Conservation (phyloP, 1,140 invertebrate species). For the Platyura marginata region DNA sequence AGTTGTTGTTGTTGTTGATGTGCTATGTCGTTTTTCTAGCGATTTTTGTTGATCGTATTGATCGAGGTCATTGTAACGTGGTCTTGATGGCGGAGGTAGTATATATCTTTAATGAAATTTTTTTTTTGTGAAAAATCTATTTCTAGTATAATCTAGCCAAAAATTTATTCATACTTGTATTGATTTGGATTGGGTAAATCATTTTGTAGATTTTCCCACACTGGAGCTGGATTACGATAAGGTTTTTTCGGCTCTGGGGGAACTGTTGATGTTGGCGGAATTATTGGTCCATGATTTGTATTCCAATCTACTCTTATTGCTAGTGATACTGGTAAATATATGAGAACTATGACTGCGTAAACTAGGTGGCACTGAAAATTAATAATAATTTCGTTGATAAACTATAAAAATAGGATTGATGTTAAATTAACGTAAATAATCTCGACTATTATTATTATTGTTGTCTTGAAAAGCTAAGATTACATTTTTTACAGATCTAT, state of each 20-base stretch:
- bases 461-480: no score
- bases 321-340: constrained; percentile 3
- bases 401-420: no score
- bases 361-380: constrained; percentile 20
- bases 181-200: constrained; percentile 35
- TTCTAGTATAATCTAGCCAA: no score
- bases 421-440: no score
- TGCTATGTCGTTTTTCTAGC: constrained; percentile 4
- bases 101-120: constrained; percentile 17
- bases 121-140: no score
- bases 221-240: constrained; percentile 30
- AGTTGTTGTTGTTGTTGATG: constrained; percentile 13
- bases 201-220: constrained; percentile 33
- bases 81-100: constrained; percentile 20
- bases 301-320: constrained; percentile 25
- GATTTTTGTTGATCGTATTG: neutral
- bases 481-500: no score
- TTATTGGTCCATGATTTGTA: constrained; percentile 34
- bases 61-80: constrained; percentile 6
- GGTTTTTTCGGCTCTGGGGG: constrained; percentile 27
- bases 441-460: no score
- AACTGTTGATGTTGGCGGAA: constrained; percentile 28
- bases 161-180: constrained; percentile 31
- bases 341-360: constrained; percentile 6
- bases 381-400: no score